These are phyloP conservation scores for Lordiphosa andalusiaca DNA, from an alignment of 2,888 invertebrate genomes.

Conservation along the genomic window DNA sequence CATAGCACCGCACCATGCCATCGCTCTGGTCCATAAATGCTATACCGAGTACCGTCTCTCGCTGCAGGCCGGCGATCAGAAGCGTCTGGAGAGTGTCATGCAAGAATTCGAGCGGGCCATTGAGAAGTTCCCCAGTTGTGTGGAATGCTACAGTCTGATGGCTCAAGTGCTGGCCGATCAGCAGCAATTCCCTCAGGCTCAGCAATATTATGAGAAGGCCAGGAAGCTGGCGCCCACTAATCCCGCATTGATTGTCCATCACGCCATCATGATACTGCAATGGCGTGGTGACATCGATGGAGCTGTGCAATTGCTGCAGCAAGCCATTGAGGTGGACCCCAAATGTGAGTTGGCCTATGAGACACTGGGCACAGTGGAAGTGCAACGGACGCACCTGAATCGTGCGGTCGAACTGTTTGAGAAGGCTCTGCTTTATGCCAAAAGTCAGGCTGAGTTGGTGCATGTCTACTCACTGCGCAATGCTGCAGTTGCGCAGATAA, in stretches of 20 bases:
- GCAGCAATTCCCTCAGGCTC: conserved; percentile 90
- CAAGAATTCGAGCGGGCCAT: conserved; percentile 88
- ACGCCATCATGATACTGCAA: conserved; percentile 90
- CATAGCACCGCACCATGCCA: conserved; percentile 90
- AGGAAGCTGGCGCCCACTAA: conserved; percentile 90
- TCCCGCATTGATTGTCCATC: conserved; percentile 92
- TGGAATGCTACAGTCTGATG: conserved; percentile 93
- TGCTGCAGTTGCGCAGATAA: conserved; percentile 93
- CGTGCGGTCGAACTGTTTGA: conserved; percentile 92
- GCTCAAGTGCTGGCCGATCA: conserved; percentile 95
- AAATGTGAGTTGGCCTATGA: conserved; percentile 97
- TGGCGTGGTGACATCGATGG: conserved; percentile 91
- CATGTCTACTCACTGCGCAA: conserved; percentile 94
- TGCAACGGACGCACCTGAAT: conserved; percentile 91
- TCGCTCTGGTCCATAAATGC: conserved; percentile 94
- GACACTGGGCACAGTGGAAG: conserved; percentile 96
- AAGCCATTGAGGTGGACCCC: conserved; percentile 92
- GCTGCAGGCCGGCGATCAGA: conserved; percentile 83
- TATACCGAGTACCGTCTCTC: conserved; percentile 92
- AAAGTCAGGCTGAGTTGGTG: conserved; percentile 93
- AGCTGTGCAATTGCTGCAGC: conserved; percentile 88
- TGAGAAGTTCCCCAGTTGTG: conserved; percentile 89
- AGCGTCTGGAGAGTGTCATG: conserved; percentile 85
- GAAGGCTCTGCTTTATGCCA: conserved; percentile 91
- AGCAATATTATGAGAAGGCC: conserved; percentile 90